A percentile compares a stretch with the other conserved stretches of the same genome.
Evolutionary conservation across 2,113 vertebrate species (phyloP).

Genomic region (Microcebus jonahi): DNA sequence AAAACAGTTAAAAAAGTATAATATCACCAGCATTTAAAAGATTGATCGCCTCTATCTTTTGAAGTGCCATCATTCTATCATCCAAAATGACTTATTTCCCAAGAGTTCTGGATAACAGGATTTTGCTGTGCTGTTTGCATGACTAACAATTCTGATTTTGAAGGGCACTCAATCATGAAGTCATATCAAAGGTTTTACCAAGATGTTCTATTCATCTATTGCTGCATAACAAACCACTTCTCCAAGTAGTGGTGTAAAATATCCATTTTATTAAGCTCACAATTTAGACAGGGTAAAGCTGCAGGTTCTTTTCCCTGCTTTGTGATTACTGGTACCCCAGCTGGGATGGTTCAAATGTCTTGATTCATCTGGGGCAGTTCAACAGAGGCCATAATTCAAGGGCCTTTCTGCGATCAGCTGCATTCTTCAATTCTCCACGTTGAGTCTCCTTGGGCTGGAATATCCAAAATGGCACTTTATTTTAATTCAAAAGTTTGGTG

Average conservation of each 20-base stretch:
- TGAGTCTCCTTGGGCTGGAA: neutral
- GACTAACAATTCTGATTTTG: slow-evolving; percentile 68
- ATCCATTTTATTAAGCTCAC: slow-evolving; percentile 7
- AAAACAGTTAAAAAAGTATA: slow-evolving; percentile 49
- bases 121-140: slow-evolving; percentile 62
- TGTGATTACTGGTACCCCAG: neutral
- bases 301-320: neutral
- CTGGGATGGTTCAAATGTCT: neutral
- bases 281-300: neutral
- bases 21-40: slow-evolving; percentile 57
- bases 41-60: slow-evolving; percentile 57
- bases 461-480: neutral
- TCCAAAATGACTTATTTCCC: slow-evolving; percentile 59
- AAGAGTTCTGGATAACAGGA: slow-evolving; percentile 60
- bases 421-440: neutral
- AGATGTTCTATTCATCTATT: slow-evolving; percentile 45
- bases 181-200: neutral
- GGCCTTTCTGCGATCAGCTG: neutral
- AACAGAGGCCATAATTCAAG: neutral
- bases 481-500: neutral
- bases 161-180: slow-evolving; percentile 59
- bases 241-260: neutral
- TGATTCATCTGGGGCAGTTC: neutral
- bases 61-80: slow-evolving; percentile 56
- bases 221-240: neutral